Conservation (phyloP, 1,140 invertebrate species). For the Mamestra configurata region DNA sequence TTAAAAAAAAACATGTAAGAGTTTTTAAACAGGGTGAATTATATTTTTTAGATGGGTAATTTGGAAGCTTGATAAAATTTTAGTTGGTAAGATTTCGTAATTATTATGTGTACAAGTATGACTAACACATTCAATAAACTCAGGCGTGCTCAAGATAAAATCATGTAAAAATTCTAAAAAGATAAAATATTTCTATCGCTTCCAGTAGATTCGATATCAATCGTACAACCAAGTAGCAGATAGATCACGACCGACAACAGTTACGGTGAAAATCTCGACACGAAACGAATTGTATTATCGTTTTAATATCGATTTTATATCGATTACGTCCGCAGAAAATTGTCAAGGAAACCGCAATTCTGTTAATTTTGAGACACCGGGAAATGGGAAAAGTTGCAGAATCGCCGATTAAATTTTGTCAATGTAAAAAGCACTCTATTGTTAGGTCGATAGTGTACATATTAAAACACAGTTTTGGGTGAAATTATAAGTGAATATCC, state of each 20-base stretch:
- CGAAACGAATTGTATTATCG: slow-evolving; percentile 42
- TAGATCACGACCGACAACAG: slow-evolving; percentile 50
- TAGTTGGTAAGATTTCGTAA: neutral
- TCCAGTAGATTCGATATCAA: slow-evolving; percentile 30
- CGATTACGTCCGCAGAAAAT: slow-evolving; percentile 44
- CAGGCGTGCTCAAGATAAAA: neutral
- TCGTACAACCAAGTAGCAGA: neutral
- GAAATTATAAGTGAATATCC: slow-evolving; percentile 7
- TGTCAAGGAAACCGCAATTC: slow-evolving; percentile 35
- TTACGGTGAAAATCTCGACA: slow-evolving; percentile 41
- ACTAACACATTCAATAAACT: neutral
- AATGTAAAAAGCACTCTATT: neutral
- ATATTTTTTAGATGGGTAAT: too few species aligned
- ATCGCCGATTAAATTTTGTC: too few species aligned
- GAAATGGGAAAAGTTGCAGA: slow-evolving; percentile 32
- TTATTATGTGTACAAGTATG: neutral
- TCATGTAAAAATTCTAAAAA: neutral
- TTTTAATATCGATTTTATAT: slow-evolving; percentile 37
- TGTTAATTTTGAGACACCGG: slow-evolving; percentile 16
- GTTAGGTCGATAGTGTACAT: neutral
- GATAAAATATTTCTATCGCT: slow-evolving; percentile 4
- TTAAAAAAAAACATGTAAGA: neutral
- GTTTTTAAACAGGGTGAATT: too few species aligned
- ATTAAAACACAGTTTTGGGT: neutral
- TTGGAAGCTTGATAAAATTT: too few species aligned